These are phyloP conservation scores for Spheniscus mendiculus DNA, from an alignment of 2,113 vertebrate species.

Conservation along the genomic window DNA sequence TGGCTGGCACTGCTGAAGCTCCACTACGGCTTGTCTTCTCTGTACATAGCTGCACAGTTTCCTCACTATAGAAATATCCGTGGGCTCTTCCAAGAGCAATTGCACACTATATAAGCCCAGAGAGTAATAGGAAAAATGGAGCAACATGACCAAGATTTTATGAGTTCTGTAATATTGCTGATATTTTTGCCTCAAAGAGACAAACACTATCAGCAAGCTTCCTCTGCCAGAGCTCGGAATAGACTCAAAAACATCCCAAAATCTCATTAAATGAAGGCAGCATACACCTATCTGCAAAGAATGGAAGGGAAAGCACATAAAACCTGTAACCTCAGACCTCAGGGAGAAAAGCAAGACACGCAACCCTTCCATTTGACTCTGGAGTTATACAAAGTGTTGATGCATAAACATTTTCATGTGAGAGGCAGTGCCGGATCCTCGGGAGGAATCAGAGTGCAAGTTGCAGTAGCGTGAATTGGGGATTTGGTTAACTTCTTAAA, in stretches of 20 bases:
- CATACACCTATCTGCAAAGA: neutral
- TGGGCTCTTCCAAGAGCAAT: neutral
- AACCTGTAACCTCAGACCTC: neutral
- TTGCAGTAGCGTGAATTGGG: fast-evolving
- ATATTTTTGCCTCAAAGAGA: neutral
- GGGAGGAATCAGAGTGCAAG: neutral
- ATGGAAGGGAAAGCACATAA: neutral
- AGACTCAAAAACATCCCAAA: neutral
- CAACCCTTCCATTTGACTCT: neutral
- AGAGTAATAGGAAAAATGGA: neutral
- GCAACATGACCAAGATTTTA: neutral
- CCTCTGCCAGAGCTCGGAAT: neutral
- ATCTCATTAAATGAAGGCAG: neutral
- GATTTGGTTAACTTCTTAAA: neutral
- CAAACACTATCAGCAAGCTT: neutral
- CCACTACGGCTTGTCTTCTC: neutral
- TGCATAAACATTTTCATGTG: neutral
- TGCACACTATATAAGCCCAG: neutral
- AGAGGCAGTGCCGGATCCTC: neutral
- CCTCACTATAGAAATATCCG: neutral
- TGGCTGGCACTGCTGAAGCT: neutral
- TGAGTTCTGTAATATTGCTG: neutral
- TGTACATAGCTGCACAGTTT: neutral
- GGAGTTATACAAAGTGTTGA: neutral
- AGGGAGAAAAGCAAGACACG: fast-evolving